Conservation (phyloP, 2,797 vertebrate genomes). For the Phyllotis vaccarum region DNA sequence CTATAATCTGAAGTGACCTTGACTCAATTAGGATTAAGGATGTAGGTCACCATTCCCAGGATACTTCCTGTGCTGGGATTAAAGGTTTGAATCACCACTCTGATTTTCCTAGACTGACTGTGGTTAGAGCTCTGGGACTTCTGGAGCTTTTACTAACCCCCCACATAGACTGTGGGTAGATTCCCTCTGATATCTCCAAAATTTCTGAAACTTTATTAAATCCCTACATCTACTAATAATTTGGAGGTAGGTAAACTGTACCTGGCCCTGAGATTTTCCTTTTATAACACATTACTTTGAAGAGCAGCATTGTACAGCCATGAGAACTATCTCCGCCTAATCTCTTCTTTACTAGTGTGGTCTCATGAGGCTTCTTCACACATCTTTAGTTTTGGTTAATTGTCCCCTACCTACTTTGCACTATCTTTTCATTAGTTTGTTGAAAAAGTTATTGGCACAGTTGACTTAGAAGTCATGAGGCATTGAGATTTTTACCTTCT, state of each 20-base stretch:
- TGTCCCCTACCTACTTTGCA: not conserved
- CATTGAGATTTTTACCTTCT: not conserved
- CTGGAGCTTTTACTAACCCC: no score
- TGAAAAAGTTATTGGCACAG: slow-evolving; percentile 7
- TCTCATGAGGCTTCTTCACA: not conserved
- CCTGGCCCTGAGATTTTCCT: not conserved
- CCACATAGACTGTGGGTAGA: no score
- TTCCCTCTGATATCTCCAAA: no score
- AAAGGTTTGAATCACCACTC: no score
- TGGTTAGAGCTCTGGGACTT: no score
- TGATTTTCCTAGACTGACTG: no score
- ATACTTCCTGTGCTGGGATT: no score
- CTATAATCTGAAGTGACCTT: no score
- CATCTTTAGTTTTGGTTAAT: not conserved
- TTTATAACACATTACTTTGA: not conserved
- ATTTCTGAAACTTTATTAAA: no score
- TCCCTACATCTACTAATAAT: no score
- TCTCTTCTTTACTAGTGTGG: not conserved
- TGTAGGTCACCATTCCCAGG: no score
- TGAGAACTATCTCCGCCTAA: not conserved
- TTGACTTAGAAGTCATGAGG: not conserved
- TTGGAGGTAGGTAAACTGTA: not conserved
- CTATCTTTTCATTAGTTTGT: slow-evolving; percentile 65
- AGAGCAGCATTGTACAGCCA: not conserved
- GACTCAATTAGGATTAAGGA: no score